Percentiles rank a stretch among this genome's conserved stretches.
These are phyloP conservation scores for Epinephelus coioides DNA, from an alignment of 2,797 vertebrate genomes.

Conservation along the genomic window DNA sequence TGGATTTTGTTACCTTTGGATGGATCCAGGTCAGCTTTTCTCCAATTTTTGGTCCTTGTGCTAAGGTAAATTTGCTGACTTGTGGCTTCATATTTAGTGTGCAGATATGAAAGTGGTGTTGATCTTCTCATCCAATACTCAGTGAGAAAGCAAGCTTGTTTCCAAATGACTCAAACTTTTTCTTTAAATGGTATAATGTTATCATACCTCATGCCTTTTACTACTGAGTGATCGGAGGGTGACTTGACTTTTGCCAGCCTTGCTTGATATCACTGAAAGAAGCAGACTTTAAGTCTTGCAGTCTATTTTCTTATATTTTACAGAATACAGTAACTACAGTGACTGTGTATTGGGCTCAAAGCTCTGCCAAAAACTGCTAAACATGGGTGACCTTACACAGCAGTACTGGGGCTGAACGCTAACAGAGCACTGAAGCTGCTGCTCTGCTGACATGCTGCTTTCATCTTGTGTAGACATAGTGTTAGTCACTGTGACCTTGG, in stretches of 20 bases:
- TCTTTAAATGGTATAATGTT: neutral
- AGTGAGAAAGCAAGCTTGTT: neutral
- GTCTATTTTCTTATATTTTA: neutral
- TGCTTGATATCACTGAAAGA: no score
- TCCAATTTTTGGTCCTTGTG: no score
- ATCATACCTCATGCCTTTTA: neutral
- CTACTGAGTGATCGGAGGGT: neutral
- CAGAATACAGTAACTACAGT: neutral
- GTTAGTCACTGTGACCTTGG: constrained; percentile 3
- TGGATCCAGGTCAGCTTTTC: no score
- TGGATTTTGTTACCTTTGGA: no score
- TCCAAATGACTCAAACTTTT: neutral
- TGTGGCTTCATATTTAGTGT: no score
- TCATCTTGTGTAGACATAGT: neutral
- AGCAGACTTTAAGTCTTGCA: no score
- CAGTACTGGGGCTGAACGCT: neutral
- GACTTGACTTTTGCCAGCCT: neutral
- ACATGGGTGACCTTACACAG: neutral
- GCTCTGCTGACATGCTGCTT: constrained; percentile 1
- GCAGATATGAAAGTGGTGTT: neutral
- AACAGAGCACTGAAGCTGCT: neutral
- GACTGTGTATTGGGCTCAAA: neutral
- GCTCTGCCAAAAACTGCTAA: neutral
- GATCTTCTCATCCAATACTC: neutral
- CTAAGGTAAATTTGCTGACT: no score